These are phyloP conservation scores for Alentia gelatinosa DNA, from an alignment of 2,888 invertebrate species.

Conservation along the genomic window DNA sequence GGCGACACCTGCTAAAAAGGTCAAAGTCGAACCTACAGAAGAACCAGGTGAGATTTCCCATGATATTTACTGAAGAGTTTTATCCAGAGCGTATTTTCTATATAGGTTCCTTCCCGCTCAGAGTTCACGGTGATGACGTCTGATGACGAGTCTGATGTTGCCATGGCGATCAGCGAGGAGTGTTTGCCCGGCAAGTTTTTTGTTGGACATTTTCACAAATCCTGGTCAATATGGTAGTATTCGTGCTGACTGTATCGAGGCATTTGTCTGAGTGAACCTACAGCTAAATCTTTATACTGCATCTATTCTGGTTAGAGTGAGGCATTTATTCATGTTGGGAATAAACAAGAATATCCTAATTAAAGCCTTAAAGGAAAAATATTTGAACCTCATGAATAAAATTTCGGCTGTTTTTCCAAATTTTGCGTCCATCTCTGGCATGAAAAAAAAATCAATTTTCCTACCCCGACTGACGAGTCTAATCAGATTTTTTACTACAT, in stretches of 20 bases:
- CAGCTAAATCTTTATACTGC: not conserved
- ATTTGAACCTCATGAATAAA: too few relatives aligned
- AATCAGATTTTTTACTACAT: too few relatives aligned
- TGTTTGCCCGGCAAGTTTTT: conserved; percentile 12
- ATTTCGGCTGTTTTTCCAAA: too few relatives aligned
- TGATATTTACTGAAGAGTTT: not conserved
- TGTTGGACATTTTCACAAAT: not conserved
- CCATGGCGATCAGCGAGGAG: conserved; percentile 15
- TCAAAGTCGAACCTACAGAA: conserved; percentile 2
- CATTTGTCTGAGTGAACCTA: conserved; percentile 33
- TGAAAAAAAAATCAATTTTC: too few relatives aligned
- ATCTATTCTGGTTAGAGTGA: too few relatives aligned
- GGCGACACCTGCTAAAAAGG: conserved; percentile 22
- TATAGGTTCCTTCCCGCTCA: not conserved
- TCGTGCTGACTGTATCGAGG: conserved; percentile 50
- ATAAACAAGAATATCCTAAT: too few relatives aligned
- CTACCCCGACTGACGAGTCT: too few relatives aligned
- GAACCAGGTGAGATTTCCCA: conserved; percentile 3
- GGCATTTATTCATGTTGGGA: too few relatives aligned
- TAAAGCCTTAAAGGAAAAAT: too few relatives aligned
- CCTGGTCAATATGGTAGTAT: not conserved
- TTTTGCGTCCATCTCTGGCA: too few relatives aligned
- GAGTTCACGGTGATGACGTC: conserved; percentile 13
- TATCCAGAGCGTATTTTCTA: not conserved
- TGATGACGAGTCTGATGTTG: conserved; percentile 47